Evolutionary conservation across 2,113 vertebrate species (phyloP).

Genomic region (Mustelus asterias): DNA sequence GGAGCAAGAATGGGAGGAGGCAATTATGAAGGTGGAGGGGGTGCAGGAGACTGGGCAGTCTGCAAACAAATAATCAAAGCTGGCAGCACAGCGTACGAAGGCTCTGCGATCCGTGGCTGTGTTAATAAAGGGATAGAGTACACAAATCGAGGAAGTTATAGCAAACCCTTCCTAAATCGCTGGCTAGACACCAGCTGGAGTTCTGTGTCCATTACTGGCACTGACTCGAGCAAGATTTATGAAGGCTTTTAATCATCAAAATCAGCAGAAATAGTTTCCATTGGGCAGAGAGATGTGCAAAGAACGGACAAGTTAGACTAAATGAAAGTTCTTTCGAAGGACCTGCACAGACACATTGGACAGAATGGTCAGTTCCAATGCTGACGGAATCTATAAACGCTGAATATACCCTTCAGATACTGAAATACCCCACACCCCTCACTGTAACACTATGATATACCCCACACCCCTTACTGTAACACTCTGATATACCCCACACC

Average conservation of each 20-base stretch:
- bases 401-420: neutral
- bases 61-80: neutral
- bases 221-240: neutral
- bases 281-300: neutral
- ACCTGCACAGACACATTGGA: no score
- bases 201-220: neutral
- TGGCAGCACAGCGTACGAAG: neutral
- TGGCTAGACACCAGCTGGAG: neutral
- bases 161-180: neutral
- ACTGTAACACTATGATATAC: neutral
- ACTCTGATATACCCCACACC: no score
- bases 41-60: neutral
- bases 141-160: neutral
- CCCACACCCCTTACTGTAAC: no score
- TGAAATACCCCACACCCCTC: neutral
- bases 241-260: neutral
- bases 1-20: neutral
- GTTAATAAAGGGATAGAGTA: neutral
- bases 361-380: neutral
- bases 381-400: no score
- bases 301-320: neutral
- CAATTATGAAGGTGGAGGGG: neutral
- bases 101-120: neutral
- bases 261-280: neutral
- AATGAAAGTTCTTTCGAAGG: neutral